A percentile compares a stretch with the other conserved stretches of the same genome.
Conservation (phyloP, 2,888 invertebrate species). For the Agrenia bidenticulata region DNA sequence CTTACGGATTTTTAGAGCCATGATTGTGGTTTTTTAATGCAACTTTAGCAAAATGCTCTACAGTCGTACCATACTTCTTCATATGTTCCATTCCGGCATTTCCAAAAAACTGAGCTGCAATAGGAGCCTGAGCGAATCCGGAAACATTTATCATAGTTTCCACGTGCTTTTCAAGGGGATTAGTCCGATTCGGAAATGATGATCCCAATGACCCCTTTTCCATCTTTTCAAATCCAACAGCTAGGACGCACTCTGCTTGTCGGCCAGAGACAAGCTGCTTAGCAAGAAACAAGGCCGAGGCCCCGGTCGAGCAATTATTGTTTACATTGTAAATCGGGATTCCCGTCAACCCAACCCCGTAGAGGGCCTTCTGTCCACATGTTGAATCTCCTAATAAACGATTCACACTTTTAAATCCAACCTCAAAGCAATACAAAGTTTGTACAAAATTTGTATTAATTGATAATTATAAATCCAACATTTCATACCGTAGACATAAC, state of each 20-base stretch:
- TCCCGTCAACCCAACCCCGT: constrained; percentile 92
- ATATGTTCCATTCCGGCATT: constrained; percentile 95
- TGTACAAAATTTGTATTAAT: neutral
- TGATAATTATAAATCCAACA: too few relatives aligned
- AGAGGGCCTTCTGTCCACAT: constrained; percentile 90
- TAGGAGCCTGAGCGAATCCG: constrained; percentile 78
- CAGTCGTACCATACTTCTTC: constrained; percentile 89
- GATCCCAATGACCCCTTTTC: constrained; percentile 77
- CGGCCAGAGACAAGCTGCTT: constrained; percentile 92
- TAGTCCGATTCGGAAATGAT: constrained; percentile 75
- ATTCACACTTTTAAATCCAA: neutral
- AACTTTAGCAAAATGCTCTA: constrained; percentile 94
- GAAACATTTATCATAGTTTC: constrained; percentile 78
- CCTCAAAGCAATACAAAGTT: neutral
- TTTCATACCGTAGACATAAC: constrained; percentile 81
- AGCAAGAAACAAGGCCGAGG: constrained; percentile 84
- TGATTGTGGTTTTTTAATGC: constrained; percentile 98
- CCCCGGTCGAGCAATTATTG: constrained; percentile 97
- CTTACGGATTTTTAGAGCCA: constrained; percentile 90
- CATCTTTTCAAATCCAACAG: constrained; percentile 98
- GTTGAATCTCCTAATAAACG: constrained; percentile 76
- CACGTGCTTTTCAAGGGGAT: constrained; percentile 86
- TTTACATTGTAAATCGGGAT: constrained; percentile 98
- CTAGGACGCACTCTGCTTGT: constrained; percentile 81
- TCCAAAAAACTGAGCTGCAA: constrained; percentile 94